Evolutionary conservation across 2,888 invertebrate genomes (phyloP).

Genomic region (Ophraella communa): DNA sequence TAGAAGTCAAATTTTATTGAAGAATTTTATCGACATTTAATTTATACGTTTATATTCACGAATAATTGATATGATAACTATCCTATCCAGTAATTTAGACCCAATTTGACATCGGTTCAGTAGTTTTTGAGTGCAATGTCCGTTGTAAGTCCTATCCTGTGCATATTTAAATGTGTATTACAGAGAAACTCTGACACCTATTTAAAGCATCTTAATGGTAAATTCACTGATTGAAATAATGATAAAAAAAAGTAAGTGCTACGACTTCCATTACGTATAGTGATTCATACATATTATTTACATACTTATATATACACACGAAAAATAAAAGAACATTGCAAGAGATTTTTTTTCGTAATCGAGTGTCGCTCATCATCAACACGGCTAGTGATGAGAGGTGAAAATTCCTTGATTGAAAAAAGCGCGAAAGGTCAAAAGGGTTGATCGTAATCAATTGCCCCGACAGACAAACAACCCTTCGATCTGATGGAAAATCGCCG

Average conservation of each 20-base stretch:
- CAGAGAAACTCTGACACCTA: neutral
- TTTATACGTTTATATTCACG: too few relatives aligned
- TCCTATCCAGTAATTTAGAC: too few relatives aligned
- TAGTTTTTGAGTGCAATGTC: too few relatives aligned
- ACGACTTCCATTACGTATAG: too few relatives aligned
- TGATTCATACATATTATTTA: too few relatives aligned
- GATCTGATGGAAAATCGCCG: constrained; percentile 9
- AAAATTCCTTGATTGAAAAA: constrained; percentile 20
- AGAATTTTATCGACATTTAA: too few relatives aligned
- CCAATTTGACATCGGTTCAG: too few relatives aligned
- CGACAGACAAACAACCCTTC: constrained; percentile 10
- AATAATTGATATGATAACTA: too few relatives aligned
- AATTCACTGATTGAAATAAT: neutral
- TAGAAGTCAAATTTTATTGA: too few relatives aligned
- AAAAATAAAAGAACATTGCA: too few relatives aligned
- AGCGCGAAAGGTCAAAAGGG: constrained; percentile 16
- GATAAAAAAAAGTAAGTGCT: neutral
- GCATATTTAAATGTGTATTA: neutral
- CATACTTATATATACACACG: too few relatives aligned
- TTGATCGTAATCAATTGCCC: constrained; percentile 8
- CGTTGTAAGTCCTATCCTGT: neutral
- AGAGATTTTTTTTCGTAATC: too few relatives aligned
- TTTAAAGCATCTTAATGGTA: neutral
- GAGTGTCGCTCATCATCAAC: neutral
- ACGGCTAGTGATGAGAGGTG: constrained; percentile 2